Evolutionary conservation across 2,113 vertebrate species (phyloP).

Genomic region (Neolamprologus devosi): DNA sequence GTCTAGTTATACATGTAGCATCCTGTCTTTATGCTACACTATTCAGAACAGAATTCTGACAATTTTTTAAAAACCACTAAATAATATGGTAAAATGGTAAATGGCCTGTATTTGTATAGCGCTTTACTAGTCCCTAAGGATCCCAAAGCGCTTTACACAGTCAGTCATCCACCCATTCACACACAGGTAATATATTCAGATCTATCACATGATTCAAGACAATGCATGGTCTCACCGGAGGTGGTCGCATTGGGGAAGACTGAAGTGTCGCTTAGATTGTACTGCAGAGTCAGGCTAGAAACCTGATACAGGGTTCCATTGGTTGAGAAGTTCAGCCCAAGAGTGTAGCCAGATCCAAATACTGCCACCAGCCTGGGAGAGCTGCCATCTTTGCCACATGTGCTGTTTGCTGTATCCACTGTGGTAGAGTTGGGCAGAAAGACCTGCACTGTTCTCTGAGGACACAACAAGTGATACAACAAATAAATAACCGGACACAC

Average conservation of each 20-base stretch:
- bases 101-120: background rate
- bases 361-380: constrained; percentile 57
- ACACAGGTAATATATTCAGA: background rate
- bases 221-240: constrained; percentile 65
- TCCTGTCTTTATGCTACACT: background rate
- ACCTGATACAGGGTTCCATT: constrained; percentile 66
- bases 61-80: background rate
- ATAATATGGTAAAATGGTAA: background rate
- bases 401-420: constrained; percentile 64
- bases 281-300: constrained; percentile 68
- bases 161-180: background rate
- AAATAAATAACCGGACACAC: background rate
- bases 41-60: background rate
- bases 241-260: constrained; percentile 73
- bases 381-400: constrained; percentile 60
- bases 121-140: background rate
- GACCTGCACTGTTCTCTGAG: constrained; percentile 60
- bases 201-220: background rate
- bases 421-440: constrained; percentile 65
- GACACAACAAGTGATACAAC: background rate
- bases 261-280: constrained; percentile 78
- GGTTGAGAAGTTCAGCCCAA: constrained; percentile 76
- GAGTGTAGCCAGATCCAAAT: constrained; percentile 71
- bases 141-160: background rate
- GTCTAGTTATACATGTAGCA: background rate